Conservation (phyloP, 2,113 vertebrate genomes). For the Paraplagusia blochii region DNA sequence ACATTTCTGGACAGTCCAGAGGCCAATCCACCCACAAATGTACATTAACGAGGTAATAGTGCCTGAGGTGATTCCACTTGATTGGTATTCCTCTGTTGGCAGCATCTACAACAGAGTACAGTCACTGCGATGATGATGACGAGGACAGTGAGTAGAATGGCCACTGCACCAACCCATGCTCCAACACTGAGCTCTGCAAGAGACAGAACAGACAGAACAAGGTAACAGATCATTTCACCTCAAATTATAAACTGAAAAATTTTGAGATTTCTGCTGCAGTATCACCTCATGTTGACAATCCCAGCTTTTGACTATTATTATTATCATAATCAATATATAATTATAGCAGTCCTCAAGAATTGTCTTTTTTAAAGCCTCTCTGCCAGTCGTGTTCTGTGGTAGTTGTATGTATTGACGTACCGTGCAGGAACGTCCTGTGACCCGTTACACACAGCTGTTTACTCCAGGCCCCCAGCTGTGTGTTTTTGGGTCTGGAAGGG, state of each 20-base stretch:
- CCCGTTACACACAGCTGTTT: slow-evolving; percentile 50
- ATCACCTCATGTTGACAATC: too few relatives aligned
- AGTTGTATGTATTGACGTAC: slow-evolving; percentile 17
- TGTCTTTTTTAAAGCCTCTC: neutral
- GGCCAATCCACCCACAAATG: slow-evolving; percentile 1
- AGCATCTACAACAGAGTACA: slow-evolving; percentile 73
- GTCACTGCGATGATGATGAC: slow-evolving; percentile 62
- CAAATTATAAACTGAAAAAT: too few relatives aligned
- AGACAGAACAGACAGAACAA: neutral
- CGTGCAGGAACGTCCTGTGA: neutral
- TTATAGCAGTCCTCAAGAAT: neutral
- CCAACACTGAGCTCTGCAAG: slow-evolving; percentile 62
- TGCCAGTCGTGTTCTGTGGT: neutral
- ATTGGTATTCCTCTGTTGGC: slow-evolving; percentile 1
- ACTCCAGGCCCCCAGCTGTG: slow-evolving; percentile 75
- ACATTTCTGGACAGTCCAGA: too few relatives aligned
- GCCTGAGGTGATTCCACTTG: slow-evolving; percentile 11
- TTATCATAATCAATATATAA: too few relatives aligned
- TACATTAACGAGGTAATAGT: slow-evolving; percentile 27
- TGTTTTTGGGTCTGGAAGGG: slow-evolving; percentile 62
- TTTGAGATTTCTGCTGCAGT: too few relatives aligned
- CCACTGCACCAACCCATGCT: slow-evolving; percentile 64
- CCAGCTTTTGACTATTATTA: too few relatives aligned
- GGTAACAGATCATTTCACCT: neutral
- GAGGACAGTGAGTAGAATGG: slow-evolving; percentile 60